phyloP scores from a whole-genome alignment of 2,797 vertebrate genomes.

The Parauchenoglanis ngamensis region DNA sequence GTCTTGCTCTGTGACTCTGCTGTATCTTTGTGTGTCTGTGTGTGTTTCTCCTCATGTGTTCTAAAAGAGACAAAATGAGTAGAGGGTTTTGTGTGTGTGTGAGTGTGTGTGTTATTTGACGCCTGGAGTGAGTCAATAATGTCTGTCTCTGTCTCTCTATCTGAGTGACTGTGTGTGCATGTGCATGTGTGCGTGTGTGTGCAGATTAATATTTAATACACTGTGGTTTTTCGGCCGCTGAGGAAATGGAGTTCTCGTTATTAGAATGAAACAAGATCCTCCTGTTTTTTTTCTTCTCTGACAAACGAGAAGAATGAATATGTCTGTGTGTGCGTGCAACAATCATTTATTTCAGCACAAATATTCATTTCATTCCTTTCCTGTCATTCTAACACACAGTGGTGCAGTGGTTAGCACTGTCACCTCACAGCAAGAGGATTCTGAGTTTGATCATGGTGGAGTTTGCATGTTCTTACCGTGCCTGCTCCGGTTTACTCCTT shows the following conservation, averaged over 20 bases:
- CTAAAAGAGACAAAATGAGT: neutral
- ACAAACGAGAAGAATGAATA: constrained; percentile 32
- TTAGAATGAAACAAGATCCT: neutral
- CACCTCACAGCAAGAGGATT: too few relatives aligned
- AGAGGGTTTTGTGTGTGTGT: neutral
- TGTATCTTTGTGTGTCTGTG: neutral
- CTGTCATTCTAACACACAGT: too few relatives aligned
- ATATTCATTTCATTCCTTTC: neutral
- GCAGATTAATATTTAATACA: constrained; percentile 55
- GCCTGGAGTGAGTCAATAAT: constrained; percentile 20
- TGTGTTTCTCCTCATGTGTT: neutral
- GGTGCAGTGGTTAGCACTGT: too few relatives aligned
- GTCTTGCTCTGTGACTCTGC: neutral
- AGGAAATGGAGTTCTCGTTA: constrained; percentile 61
- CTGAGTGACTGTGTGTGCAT: neutral
- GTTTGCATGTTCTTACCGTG: too few relatives aligned
- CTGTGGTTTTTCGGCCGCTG: constrained; percentile 72
- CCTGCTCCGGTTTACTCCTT: too few relatives aligned
- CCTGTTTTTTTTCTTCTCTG: constrained; percentile 3
- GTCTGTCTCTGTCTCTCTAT: neutral
- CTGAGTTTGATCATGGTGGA: too few relatives aligned
- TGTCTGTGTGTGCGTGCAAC: neutral
- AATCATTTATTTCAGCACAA: neutral
- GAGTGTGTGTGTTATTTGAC: constrained; percentile 1
- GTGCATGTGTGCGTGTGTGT: neutral